Conservation (phyloP, 2,797 vertebrate species). For the Xerus rutilus region DNA sequence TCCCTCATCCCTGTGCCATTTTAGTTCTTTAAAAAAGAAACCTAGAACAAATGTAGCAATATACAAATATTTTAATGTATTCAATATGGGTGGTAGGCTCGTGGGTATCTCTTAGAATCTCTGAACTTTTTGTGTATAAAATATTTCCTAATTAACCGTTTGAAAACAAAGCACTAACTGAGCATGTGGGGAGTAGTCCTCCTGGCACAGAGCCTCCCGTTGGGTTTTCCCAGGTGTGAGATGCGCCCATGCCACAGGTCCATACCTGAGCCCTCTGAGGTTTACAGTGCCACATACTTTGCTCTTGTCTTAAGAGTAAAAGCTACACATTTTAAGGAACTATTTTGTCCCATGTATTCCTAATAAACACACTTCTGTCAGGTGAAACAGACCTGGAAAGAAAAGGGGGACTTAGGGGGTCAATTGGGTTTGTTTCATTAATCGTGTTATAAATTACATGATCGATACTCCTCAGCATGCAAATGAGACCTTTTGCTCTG, state of each 20-base stretch:
- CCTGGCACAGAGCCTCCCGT: accelerated
- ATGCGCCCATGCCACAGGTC: accelerated
- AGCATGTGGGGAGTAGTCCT: neutral
- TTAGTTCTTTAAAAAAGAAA: neutral
- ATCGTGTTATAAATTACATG: conserved; percentile 59
- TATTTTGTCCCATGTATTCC: neutral
- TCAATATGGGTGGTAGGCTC: neutral
- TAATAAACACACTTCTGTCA: neutral
- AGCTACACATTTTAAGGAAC: neutral
- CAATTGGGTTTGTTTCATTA: neutral
- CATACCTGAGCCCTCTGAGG: neutral
- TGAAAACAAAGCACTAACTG: neutral
- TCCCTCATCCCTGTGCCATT: neutral
- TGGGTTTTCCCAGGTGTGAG: neutral
- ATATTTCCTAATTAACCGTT: neutral
- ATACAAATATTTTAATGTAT: neutral
- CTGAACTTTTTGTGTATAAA: neutral
- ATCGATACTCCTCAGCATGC: conserved; percentile 67
- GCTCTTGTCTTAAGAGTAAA: neutral
- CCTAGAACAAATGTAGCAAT: neutral
- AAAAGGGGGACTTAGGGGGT: neutral
- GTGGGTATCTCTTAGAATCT: neutral
- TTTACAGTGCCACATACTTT: neutral
- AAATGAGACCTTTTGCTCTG: conserved; percentile 83
- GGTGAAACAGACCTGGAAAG: neutral